A percentile compares a stretch with the other conserved stretches of the same genome.
Evolutionary conservation across 2,113 vertebrate species (phyloP).

Genomic region (Urocynchramus pylzowi): DNA sequence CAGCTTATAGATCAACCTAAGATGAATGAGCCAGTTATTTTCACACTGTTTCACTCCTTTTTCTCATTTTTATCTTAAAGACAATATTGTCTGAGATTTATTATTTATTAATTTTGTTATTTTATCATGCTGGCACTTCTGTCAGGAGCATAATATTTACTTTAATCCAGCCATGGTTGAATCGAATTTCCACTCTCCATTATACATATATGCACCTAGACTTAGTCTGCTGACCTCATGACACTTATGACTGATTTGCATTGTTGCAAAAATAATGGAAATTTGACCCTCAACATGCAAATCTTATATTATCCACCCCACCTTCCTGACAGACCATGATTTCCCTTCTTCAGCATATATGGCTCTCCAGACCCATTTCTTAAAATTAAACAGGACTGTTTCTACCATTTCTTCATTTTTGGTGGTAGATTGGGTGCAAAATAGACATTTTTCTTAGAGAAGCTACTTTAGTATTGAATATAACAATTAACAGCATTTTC

Average conservation of each 20-base stretch:
- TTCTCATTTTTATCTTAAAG: conserved; percentile 19
- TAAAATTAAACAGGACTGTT: not conserved
- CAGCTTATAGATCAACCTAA: not conserved
- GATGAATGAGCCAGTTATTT: conserved; percentile 41
- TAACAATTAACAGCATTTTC: not conserved
- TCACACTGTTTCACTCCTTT: not conserved
- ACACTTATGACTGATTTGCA: not conserved
- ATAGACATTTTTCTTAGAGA: not conserved
- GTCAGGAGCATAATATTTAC: not conserved
- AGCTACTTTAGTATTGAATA: not conserved
- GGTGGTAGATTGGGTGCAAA: not conserved
- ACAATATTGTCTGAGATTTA: not conserved
- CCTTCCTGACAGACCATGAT: not conserved
- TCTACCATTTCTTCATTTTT: not conserved
- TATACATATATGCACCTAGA: not conserved
- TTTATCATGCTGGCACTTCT: not conserved
- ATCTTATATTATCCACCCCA: not conserved
- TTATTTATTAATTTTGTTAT: not conserved
- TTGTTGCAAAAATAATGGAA: not conserved
- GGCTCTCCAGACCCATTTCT: not conserved
- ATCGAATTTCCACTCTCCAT: not conserved
- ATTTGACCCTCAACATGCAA: not conserved
- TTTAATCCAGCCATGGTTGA: not conserved
- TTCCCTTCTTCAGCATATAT: not conserved
- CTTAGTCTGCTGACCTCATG: not conserved